Conservation (phyloP, 1,140 invertebrate genomes). For the Pseudomyrmex cubaensis region DNA sequence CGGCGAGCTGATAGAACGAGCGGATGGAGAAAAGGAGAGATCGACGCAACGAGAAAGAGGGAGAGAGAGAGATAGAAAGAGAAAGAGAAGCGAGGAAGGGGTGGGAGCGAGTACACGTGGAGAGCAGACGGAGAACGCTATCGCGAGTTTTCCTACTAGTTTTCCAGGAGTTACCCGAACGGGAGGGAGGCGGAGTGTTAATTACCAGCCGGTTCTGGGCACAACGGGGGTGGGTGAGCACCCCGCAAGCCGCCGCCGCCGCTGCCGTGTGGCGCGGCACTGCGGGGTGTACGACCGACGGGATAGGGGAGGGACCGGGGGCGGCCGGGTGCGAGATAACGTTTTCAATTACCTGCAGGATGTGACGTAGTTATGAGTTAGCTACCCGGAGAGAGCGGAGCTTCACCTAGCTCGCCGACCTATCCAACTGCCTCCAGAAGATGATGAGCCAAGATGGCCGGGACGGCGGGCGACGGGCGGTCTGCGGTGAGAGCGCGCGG, state of each 20-base stretch:
- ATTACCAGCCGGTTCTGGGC: constrained; percentile 79
- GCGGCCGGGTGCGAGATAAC: constrained; percentile 82
- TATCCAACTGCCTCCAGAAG: constrained; percentile 75
- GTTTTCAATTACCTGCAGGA: constrained; percentile 86
- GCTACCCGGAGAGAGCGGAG: constrained; percentile 76
- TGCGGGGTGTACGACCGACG: constrained; percentile 40
- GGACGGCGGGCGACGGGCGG: constrained; percentile 61
- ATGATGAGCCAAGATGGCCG: constrained; percentile 81
- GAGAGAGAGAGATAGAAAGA: constrained; percentile 49
- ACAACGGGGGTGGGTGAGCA: constrained; percentile 29
- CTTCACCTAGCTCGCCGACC: constrained; percentile 70
- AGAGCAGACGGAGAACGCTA: constrained; percentile 68
- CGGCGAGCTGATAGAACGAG: constrained; percentile 49
- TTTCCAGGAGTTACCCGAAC: constrained; percentile 80
- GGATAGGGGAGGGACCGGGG: constrained; percentile 41
- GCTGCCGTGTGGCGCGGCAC: background rate
- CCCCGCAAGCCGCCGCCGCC: constrained; percentile 43
- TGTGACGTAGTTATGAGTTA: constrained; percentile 85
- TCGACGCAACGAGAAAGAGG: constrained; percentile 42
- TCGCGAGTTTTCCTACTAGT: constrained; percentile 81
- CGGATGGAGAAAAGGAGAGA: constrained; percentile 46
- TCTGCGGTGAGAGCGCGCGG: constrained; percentile 57
- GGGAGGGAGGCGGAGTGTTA: constrained; percentile 78
- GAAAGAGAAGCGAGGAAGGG: constrained; percentile 31
- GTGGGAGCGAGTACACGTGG: constrained; percentile 48